Base-by-base conservation (phyloP, 2,113 vertebrate species). In the Cheirogaleus medius region DNA sequence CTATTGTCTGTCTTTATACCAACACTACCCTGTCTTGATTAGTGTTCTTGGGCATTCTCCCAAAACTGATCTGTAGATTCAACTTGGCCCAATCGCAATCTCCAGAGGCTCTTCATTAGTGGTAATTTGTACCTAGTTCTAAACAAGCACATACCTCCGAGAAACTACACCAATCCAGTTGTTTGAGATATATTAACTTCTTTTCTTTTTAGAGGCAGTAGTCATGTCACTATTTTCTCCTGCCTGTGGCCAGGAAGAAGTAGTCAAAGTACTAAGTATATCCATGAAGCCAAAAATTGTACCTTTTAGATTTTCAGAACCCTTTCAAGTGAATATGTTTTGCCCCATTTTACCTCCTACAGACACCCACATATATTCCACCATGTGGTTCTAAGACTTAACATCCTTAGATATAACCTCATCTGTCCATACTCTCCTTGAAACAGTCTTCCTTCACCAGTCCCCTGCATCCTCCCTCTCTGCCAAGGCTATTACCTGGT, bases 251-350 rank as follows among this genome's bases (percentile, higher is more conserved):
- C 64, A 34, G 21, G 54, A 84, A 80, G 20, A 76, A 81, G 14
- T 54, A 66, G 20, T 77, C 56, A 23, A 54, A 34, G 3, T 63
- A 69, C 25, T 66, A 54, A 47, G 47, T 23, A n/a, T 5, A 68
- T 47, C 15, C 12, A 74, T 0, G 0, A 77, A 4, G 73, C 10
- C 20, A 88, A 14, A 12, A 2, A 10, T 11, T n/a, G 9, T 34
- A 23, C 0, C 8, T 90, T 83, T 60, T n/a, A 34, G 56, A 9
- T 58, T 85, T 68, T 56, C 42, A 89, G 64, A n/a, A 84, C 5
- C 8, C 11, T 83, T 83, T 42, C 9, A 29, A 34, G 23, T 10
- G 29, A 18, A 20, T 29, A 15, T 4, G 21, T 83, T 49, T 85
- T 47, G 60, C 66, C 23, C 12, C 34, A 77, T 54, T 64, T 84